phyloP scores from a whole-genome alignment of 2,888 invertebrate genomes.

The Schizotus pectinicornis region DNA sequence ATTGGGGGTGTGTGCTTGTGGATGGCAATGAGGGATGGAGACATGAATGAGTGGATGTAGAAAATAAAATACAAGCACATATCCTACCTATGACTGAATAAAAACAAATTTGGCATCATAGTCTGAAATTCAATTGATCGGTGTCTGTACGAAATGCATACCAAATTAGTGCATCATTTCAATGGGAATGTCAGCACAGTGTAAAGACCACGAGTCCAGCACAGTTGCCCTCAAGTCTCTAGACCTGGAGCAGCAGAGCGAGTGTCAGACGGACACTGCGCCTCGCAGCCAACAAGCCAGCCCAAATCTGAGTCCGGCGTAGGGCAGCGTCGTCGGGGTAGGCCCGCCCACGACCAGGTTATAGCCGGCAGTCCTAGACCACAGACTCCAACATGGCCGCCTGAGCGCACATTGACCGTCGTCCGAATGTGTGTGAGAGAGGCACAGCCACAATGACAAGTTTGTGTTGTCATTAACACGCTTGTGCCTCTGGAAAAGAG shows the following conservation, averaged over 20 bases:
- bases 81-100: slow-evolving; percentile 33
- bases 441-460: slow-evolving; percentile 58
- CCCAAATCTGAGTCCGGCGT: slow-evolving; percentile 44
- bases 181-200: slow-evolving; percentile 33
- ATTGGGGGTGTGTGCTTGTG: not conserved
- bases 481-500: slow-evolving; percentile 60
- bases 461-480: slow-evolving; percentile 53
- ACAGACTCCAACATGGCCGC: slow-evolving; percentile 53
- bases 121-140: slow-evolving; percentile 27
- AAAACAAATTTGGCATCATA: slow-evolving; percentile 28
- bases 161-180: slow-evolving; percentile 31
- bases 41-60: not conserved
- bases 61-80: slow-evolving; percentile 30
- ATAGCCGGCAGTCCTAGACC: slow-evolving; percentile 47
- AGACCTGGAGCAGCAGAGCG: slow-evolving; percentile 38
- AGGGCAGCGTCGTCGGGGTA: slow-evolving; percentile 37
- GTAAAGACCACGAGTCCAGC: slow-evolving; percentile 24
- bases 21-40: slow-evolving; percentile 3
- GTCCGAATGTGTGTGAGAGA: slow-evolving; percentile 44
- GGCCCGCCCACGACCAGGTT: slow-evolving; percentile 42
- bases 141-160: slow-evolving; percentile 31
- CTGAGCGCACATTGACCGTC: slow-evolving; percentile 37
- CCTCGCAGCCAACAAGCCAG: slow-evolving; percentile 41
- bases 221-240: slow-evolving; percentile 24
- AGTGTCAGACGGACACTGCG: slow-evolving; percentile 36